Evolutionary conservation across 2,113 vertebrate species (phyloP).

Genomic region (Sinocyclocheilus rhinocerous): DNA sequence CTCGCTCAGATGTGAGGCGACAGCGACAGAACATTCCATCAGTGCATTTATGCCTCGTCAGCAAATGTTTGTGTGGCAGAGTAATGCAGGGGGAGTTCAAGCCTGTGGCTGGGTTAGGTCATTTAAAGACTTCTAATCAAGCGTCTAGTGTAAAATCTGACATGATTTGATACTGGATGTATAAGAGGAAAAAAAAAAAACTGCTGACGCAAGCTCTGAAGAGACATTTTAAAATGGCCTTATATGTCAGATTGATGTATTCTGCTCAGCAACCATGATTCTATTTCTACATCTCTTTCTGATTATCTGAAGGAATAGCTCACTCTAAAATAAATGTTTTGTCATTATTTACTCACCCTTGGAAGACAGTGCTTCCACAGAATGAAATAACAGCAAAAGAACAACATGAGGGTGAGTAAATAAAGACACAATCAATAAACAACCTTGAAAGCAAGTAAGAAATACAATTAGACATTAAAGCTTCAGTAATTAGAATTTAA

Average conservation of each 20-base stretch:
- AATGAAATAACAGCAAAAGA: background rate
- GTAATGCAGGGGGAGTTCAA: background rate
- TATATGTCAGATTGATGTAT: background rate
- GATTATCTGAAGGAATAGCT: background rate
- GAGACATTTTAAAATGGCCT: constrained; percentile 17
- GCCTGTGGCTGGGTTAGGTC: constrained; percentile 2
- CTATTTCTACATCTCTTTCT: background rate
- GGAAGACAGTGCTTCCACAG: background rate
- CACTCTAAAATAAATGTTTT: background rate
- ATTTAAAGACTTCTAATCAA: constrained; percentile 53
- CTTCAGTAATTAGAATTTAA: too few species aligned
- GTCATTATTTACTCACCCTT: background rate
- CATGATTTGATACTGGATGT: constrained; percentile 44
- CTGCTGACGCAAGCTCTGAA: constrained; percentile 32
- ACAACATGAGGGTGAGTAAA: background rate
- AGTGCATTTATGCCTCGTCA: background rate
- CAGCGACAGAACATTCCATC: background rate
- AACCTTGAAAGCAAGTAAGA: constrained; percentile 60
- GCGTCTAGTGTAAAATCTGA: constrained; percentile 54
- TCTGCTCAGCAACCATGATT: background rate
- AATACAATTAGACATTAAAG: background rate
- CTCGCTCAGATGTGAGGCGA: background rate
- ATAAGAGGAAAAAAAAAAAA: constrained; percentile 42
- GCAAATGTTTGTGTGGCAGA: background rate
- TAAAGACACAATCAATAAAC: constrained; percentile 32